These are phyloP conservation scores for Tautogolabrus adspersus DNA, from an alignment of 2,113 vertebrate genomes.

Conservation along the genomic window DNA sequence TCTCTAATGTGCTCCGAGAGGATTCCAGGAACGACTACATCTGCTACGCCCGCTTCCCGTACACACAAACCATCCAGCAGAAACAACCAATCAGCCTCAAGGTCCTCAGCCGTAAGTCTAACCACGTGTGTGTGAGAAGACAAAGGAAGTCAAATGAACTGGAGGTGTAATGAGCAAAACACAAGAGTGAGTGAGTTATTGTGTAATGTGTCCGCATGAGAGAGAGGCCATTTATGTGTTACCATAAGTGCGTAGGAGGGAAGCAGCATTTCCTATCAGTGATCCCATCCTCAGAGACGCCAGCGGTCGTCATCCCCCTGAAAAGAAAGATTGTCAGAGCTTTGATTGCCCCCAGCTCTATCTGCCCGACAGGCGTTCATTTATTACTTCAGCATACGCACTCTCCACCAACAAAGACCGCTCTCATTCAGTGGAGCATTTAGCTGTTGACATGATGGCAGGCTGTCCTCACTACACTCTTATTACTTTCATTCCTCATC, in stretches of 20 bases:
- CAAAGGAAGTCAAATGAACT: slow-evolving; percentile 6
- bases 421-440: slow-evolving; percentile 42
- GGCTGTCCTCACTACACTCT: slow-evolving; percentile 7
- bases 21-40: slow-evolving; percentile 96
- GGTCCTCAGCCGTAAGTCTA: slow-evolving; percentile 92
- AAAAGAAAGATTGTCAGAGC: slow-evolving; percentile 75
- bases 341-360: slow-evolving; percentile 8
- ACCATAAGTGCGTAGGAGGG: slow-evolving; percentile 60
- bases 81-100: slow-evolving; percentile 97
- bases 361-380: slow-evolving; percentile 51
- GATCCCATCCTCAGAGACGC: slow-evolving; percentile 56
- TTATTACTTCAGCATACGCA: slow-evolving; percentile 40
- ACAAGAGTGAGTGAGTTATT: slow-evolving; percentile 8
- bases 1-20: slow-evolving; percentile 92
- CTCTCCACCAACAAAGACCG: slow-evolving; percentile 61
- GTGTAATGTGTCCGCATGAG: slow-evolving; percentile 4
- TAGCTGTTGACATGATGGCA: slow-evolving; percentile 13
- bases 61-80: slow-evolving; percentile 99
- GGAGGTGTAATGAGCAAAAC: slow-evolving; percentile 14
- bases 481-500: slow-evolving; percentile 5
- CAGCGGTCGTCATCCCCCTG: slow-evolving; percentile 53
- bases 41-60: slow-evolving; percentile 98
- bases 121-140: not conserved
- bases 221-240: slow-evolving; percentile 14
- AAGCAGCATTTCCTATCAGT: slow-evolving; percentile 62